Base-by-base conservation (phyloP, 1,140 invertebrate genomes). In the Nasonia giraulti region DNA sequence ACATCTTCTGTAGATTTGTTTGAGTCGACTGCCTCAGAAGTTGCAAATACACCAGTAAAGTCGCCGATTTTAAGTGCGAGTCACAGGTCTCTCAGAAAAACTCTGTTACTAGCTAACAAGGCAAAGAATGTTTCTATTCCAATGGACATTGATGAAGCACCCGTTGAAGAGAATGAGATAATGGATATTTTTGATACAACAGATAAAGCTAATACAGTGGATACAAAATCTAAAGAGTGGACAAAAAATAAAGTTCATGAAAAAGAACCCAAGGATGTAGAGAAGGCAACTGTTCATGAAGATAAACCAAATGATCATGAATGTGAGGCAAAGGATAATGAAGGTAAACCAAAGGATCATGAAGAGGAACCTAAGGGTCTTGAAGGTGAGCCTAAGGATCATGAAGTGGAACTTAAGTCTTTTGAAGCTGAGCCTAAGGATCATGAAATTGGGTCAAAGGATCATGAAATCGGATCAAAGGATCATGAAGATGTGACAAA, bases 21-120 rank as follows among this genome's bases (percentile, higher is more conserved):
- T 31, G 44, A 55, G 1, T 78, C 3, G 4, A 62, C 40, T 11
- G 11, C 17, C 5, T 85, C 79, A 0, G 84, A 85, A 76, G 20
- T 85, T 11, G 8, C 27, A 4, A 78, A 73, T 33, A 85, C 84
- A 10, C 74, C 84, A 6, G 17, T 50, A 5, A 75, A 80, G 17
- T 81, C 84, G 47, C 27, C 47, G 0, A 31, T 74, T 44, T 37
- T 74, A 20, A 14, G 7, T 27, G 17, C 23, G 2, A 33, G 31
- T 12, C 14, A 40, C 20, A 80, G 27, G n/a, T 17, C n/a, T 4
- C 37, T 78, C 2, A 68, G 37, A 8, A 78, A 73, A 31, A 62
- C 62, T 31, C n/a, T 77, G 17, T 31, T 74, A 17, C 17, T 44
- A 47, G 17, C 40, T 8, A 77, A 20, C 40, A 73, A 73, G 12